A percentile compares a stretch with the other conserved stretches of the same genome.
Conservation (phyloP, 2,797 vertebrate genomes). For the Scarus forsteni region DNA sequence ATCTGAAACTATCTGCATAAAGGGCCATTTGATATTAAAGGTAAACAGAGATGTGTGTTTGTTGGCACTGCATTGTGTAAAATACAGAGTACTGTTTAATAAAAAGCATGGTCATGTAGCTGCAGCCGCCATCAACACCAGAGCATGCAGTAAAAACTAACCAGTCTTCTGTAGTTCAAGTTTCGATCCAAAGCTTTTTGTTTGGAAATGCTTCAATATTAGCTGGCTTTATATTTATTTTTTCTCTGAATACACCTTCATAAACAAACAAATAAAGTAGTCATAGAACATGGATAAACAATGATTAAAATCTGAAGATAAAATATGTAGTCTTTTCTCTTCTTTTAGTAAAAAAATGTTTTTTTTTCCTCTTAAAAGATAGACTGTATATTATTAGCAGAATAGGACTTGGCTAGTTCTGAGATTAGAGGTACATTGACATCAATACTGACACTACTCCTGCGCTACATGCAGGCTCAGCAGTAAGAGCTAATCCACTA, state of each 20-base stretch:
- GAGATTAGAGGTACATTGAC: conserved; percentile 81
- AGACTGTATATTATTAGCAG: conserved; percentile 78
- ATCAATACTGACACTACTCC: conserved; percentile 77
- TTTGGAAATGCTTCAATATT: conserved; percentile 83
- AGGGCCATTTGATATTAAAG: conserved; percentile 48
- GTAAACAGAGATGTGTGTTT: conserved; percentile 51
- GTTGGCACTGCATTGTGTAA: conserved; percentile 54
- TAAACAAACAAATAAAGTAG: conserved; percentile 44
- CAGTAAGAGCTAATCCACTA: conserved; percentile 79
- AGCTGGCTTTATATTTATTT: conserved; percentile 67
- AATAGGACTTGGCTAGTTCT: conserved; percentile 76
- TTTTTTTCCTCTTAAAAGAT: conserved; percentile 65
- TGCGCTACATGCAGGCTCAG: conserved; percentile 76
- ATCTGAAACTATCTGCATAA: conserved; percentile 33
- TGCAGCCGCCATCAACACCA: conserved; percentile 51
- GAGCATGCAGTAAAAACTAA: conserved; percentile 61
- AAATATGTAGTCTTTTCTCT: conserved; percentile 67
- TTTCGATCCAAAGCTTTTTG: conserved; percentile 84
- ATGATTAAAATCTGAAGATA: conserved; percentile 73
- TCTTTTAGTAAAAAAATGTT: conserved; percentile 80
- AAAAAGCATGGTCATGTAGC: conserved; percentile 34
- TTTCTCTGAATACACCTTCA: conserved; percentile 51
- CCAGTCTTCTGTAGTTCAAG: conserved; percentile 80
- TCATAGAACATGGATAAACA: conserved; percentile 70
- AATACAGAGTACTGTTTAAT: conserved; percentile 34